Base-by-base conservation (phyloP, 1,140 invertebrate genomes). In the Drosophila bocqueti region DNA sequence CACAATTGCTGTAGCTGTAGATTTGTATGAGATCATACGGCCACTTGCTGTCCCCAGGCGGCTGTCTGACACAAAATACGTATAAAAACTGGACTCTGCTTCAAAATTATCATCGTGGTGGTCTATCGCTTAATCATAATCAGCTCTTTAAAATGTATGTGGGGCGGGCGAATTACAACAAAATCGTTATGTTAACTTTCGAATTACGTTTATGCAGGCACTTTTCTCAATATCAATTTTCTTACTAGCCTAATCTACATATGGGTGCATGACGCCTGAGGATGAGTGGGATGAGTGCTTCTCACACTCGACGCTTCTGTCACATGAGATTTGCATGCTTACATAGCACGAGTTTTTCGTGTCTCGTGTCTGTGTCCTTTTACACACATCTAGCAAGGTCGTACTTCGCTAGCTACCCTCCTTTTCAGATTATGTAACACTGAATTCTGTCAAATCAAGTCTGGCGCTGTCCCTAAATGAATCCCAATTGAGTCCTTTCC, bases 181-280 rank as follows among this genome's bases (percentile, higher is more conserved):
- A 78, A 78, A 65, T 79, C 45, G 42, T 55, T 74, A 42, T 82
- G 80, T 74, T 66, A 81, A 76, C 61, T 67, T 55, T 59, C 40
- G 21, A 69, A 65, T 85, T 46, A 46, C 54, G 36, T 40, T 57
- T 74, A 72, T 79, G 68, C 95, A 97, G 92, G 94, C 96, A 75
- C 94, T 98, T 76, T 98, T 91, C 96, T 97, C 6, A 96, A 97
- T 93, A 92, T 98, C 15, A 98, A 98, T 95, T 67, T 84, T 10
- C 63, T 77, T 85, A 76, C 68, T 76, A 59, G 63, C 34, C 78
- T 90, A 85, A 42, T 54, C 57, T 67, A 74, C 59, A 49, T 57
- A 57, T 47, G 31, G 16, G 43, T 65, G 42, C 45, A 59, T 67
- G 65, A 63, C 60, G 64, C 31, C 52, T 57, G 36, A 21, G 58